Evolutionary conservation across 2,888 invertebrate genomes (phyloP).

Genomic region (Ditylenchus weischeri): DNA sequence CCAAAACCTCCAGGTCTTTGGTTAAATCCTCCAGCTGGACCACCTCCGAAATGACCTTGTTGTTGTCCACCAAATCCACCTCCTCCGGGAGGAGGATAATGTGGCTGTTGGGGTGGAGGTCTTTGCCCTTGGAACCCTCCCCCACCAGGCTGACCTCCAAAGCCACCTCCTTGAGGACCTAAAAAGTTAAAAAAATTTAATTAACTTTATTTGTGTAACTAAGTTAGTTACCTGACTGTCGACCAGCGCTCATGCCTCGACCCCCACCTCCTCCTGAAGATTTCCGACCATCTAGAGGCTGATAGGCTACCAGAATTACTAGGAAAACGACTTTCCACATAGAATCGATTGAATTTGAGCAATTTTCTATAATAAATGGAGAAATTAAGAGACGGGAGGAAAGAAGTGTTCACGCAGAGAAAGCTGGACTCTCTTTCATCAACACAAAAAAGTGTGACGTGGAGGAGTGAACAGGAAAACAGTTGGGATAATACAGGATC

Average conservation of each 20-base stretch:
- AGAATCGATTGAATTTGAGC: too few species aligned
- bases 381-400: too few species aligned
- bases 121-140: constrained; percentile 11
- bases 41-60: constrained; percentile 15
- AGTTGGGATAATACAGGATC: too few species aligned
- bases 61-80: constrained; percentile 24
- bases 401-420: too few species aligned
- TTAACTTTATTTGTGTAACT: neutral
- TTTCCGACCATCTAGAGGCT: constrained; percentile 12
- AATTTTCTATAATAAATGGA: too few species aligned
- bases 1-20: constrained; percentile 14
- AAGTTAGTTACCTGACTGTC: constrained; percentile 1
- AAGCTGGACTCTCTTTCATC: too few species aligned
- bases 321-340: constrained; percentile 4
- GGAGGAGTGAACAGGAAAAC: too few species aligned
- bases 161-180: constrained; percentile 13
- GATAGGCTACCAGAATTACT: neutral
- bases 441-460: too few species aligned
- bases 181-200: constrained; percentile 1
- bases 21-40: constrained; percentile 24
- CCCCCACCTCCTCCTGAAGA: constrained; percentile 20
- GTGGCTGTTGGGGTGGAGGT: constrained; percentile 15
- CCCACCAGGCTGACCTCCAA: constrained; percentile 19
- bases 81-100: constrained; percentile 17
- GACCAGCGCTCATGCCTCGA: constrained; percentile 10